Percentiles rank a stretch among this genome's conserved stretches.
phyloP scores from a whole-genome alignment of 2,113 vertebrate species.

The Hypomesus transpacificus region DNA sequence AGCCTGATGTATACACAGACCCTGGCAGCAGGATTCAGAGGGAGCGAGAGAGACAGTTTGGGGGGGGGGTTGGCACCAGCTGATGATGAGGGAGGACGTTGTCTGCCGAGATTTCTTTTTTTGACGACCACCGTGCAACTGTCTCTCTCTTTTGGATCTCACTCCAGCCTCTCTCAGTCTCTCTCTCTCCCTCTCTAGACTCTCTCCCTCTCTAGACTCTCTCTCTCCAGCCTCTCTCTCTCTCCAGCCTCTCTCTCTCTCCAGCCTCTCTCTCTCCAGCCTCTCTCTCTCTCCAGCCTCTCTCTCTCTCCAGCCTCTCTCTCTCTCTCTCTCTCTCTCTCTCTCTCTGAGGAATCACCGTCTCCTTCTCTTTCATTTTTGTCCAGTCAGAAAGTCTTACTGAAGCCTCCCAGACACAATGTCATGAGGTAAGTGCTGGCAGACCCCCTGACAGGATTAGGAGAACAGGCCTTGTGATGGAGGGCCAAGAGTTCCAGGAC shows the following conservation, averaged over 20 bases:
- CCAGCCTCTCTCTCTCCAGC: too few relatives aligned
- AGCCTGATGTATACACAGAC: slow-evolving; percentile 39
- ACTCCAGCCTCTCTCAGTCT: neutral
- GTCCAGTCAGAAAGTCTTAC: too few relatives aligned
- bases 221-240: too few relatives aligned
- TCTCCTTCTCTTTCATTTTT: too few relatives aligned
- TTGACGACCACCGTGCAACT: too few relatives aligned
- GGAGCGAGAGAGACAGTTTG: neutral
- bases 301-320: neutral
- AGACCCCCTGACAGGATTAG: neutral
- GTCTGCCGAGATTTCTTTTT: neutral
- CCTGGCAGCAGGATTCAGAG: neutral
- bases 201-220: too few relatives aligned
- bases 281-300: too few relatives aligned
- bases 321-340: neutral
- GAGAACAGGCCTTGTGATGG: neutral
- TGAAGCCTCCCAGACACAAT: too few relatives aligned
- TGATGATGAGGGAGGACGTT: neutral
- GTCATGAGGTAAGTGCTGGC: neutral
- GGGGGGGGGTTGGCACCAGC: neutral
- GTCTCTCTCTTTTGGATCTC: too few relatives aligned
- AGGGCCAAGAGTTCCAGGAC: neutral
- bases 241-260: too few relatives aligned
- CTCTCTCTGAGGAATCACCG: too few relatives aligned
- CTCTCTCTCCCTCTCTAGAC: too few relatives aligned